Conservation (phyloP, 2,797 vertebrate genomes). For the Neosilurus mollespiculum region DNA sequence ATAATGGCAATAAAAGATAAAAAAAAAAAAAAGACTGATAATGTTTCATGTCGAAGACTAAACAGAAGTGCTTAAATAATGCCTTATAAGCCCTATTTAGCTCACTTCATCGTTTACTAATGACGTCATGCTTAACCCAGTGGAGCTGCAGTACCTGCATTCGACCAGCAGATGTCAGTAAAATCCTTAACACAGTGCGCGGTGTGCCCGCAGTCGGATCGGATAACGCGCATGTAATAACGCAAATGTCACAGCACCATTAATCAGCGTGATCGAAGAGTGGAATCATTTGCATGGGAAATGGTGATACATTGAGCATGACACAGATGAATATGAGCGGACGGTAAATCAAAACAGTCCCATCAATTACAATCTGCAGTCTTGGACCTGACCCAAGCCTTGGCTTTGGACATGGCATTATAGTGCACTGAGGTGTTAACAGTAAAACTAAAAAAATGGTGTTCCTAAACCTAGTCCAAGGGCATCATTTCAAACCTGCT, state of each 20-base stretch:
- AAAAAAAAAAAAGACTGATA: too few species aligned
- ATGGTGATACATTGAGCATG: slow-evolving; percentile 75
- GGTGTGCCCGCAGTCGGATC: slow-evolving; percentile 39
- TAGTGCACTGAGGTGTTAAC: slow-evolving; percentile 14
- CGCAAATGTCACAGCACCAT: slow-evolving; percentile 68
- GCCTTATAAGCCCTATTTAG: not conserved
- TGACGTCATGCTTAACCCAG: slow-evolving; percentile 30
- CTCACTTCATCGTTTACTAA: not conserved
- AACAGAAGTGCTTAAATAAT: not conserved
- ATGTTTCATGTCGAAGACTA: not conserved
- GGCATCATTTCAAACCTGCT: not conserved
- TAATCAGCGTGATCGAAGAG: slow-evolving; percentile 72
- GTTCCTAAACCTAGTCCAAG: not conserved
- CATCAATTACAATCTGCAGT: slow-evolving; percentile 69
- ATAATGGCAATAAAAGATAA: too few species aligned
- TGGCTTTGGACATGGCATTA: slow-evolving; percentile 45
- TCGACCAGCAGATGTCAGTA: slow-evolving; percentile 69
- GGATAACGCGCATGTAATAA: slow-evolving; percentile 58
- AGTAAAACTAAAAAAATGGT: not conserved
- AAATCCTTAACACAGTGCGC: slow-evolving; percentile 55
- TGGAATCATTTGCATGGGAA: slow-evolving; percentile 72
- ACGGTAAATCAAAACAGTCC: slow-evolving; percentile 65
- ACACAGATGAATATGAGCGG: slow-evolving; percentile 73
- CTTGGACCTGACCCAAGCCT: slow-evolving; percentile 67
- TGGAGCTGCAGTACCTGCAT: slow-evolving; percentile 56